Evolutionary conservation across 2,888 invertebrate species (phyloP).

Genomic region (Willowsia nigromaculata): DNA sequence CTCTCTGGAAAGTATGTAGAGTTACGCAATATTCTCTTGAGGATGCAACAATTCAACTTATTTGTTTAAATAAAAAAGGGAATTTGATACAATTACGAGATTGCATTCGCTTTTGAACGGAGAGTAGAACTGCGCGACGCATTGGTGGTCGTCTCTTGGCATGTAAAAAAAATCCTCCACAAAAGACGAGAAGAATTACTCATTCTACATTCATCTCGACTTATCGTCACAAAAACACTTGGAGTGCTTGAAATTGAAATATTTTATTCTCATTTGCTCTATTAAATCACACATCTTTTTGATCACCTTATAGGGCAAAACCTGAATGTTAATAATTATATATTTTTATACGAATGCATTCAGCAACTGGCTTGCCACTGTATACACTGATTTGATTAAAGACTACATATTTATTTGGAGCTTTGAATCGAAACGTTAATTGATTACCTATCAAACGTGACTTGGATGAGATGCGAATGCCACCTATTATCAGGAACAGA

Average conservation of each 20-base stretch:
- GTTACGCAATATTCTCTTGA: conserved; percentile 23
- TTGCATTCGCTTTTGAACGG: neutral
- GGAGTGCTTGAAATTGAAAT: neutral
- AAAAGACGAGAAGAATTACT: neutral
- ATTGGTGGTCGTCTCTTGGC: neutral
- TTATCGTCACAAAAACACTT: neutral
- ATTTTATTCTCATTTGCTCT: neutral
- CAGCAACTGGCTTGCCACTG: no score
- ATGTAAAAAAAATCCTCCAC: neutral
- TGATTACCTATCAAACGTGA: neutral
- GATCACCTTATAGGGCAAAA: neutral
- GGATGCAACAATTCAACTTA: neutral
- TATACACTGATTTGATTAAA: no score
- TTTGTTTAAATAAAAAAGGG: neutral
- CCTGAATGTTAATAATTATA: neutral
- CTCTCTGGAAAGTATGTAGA: conserved; percentile 23
- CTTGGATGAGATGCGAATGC: neutral
- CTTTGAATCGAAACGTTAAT: neutral
- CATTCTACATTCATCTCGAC: neutral
- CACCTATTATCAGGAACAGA: neutral
- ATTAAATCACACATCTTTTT: conserved; percentile 17
- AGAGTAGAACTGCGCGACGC: no score
- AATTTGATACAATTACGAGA: conserved; percentile 53
- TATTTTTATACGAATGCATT: no score
- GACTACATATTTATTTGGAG: neutral